These are phyloP conservation scores for Drepanosiphum platanoidis DNA, from an alignment of 2,888 invertebrate species.

Conservation along the genomic window DNA sequence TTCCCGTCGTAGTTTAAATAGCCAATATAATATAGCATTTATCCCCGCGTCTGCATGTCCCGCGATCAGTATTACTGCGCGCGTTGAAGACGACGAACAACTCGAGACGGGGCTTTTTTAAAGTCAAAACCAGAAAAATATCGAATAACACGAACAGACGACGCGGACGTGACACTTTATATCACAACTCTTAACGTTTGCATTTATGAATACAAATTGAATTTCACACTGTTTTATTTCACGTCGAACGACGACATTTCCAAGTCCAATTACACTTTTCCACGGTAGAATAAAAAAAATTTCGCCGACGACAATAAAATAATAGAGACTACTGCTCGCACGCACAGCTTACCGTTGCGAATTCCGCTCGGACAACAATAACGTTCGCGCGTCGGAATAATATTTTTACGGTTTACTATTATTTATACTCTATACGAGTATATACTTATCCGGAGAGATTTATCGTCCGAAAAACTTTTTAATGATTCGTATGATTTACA, in stretches of 20 bases:
- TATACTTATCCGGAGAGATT: neutral
- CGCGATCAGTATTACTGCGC: too few relatives aligned
- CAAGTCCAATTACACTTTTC: neutral
- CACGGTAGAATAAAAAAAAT: slow-evolving; percentile 2
- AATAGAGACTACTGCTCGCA: neutral
- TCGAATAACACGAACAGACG: too few relatives aligned
- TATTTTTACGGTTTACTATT: slow-evolving; percentile 19
- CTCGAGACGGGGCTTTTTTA: too few relatives aligned
- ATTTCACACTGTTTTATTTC: neutral
- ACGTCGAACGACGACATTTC: neutral
- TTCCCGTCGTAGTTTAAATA: too few relatives aligned
- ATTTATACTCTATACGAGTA: too few relatives aligned
- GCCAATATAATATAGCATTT: too few relatives aligned
- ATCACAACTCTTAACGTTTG: neutral
- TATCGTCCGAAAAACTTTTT: slow-evolving; percentile 37
- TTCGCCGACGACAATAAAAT: slow-evolving; percentile 15
- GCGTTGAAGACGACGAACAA: too few relatives aligned
- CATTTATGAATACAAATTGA: neutral
- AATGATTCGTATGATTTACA: slow-evolving; percentile 34
- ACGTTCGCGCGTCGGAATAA: neutral
- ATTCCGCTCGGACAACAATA: neutral
- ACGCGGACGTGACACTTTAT: too few relatives aligned
- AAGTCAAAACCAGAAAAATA: too few relatives aligned
- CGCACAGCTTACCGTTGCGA: neutral
- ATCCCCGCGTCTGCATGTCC: too few relatives aligned